Evolutionary conservation across 1,140 invertebrate genomes (phyloP), one percentile per base, ranked within the genome.

Genomic region (Diorhabda elongata): DNA sequence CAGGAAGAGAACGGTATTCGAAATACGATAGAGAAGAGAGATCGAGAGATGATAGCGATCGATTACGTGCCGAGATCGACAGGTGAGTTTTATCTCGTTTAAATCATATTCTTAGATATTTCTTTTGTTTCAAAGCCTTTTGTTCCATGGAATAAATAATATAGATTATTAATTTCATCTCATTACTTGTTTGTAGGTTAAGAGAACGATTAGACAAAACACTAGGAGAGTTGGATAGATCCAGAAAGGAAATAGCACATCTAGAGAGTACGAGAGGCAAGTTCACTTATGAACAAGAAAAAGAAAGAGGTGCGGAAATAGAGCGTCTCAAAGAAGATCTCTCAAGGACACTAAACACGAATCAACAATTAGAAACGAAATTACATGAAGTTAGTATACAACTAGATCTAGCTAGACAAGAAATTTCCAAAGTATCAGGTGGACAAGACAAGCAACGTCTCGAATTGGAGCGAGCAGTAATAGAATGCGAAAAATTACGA

Each of bases 271-370:
- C 89, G 67, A 88, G 90, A 85, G 89, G 90, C 85, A 95, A 95
- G 89, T 94, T 92, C 83, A 90, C 92, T 81, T 90, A 92, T 81
- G 92, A 94, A 83, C 90, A 92, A 79, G 93, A 95, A 80, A 93
- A 93, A 74, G 90, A 93, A 77, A 87, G 89, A 58, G 88, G 89
- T 69, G 75, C 71, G 0, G 79, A 81, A 76, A 74, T 75, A 8
- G 91, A 94, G 58, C 82, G 86, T 64, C 84, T 89, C 60, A 91
- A 92, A 75, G 81, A 86, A 58, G 92, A 95, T 73, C 82, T 93
- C 26, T 92, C 93, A 79, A 87, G 88, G 73, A 82, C 88, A 66
- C 85, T 88, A 69, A 82, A 84, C 9, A 85, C 83, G 66, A 87
- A 88, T 70, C 87, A 88, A 63, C 89, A 90, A 75, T 83, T 89